These are phyloP conservation scores for Eueides isabella DNA, from an alignment of 1,140 invertebrate species.

Conservation along the genomic window DNA sequence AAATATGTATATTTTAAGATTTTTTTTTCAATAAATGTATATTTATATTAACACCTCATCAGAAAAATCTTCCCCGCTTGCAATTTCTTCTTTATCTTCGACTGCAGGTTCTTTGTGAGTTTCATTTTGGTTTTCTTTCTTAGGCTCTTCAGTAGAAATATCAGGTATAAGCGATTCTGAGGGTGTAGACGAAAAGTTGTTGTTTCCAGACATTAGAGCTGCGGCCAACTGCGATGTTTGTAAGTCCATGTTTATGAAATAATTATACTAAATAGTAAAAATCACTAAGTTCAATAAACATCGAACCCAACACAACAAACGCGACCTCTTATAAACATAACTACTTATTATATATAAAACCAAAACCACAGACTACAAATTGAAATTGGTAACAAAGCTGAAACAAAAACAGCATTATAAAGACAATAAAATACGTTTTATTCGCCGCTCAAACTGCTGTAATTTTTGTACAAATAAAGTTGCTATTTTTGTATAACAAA, in stretches of 20 bases:
- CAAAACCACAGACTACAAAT: neutral
- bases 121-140: constrained; percentile 55
- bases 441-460: too few relatives aligned
- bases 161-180: constrained; percentile 38
- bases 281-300: neutral
- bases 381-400: too few relatives aligned
- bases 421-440: too few relatives aligned
- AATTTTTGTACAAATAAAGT: too few relatives aligned
- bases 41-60: constrained; percentile 78
- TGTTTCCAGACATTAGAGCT: constrained; percentile 68
- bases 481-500: too few relatives aligned
- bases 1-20: too few relatives aligned
- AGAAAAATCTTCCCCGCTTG: constrained; percentile 82
- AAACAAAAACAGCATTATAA: too few relatives aligned
- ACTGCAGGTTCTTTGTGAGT: constrained; percentile 58
- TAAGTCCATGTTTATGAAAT: constrained; percentile 57
- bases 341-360: too few relatives aligned
- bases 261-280: neutral
- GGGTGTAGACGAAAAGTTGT: constrained; percentile 42
- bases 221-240: constrained; percentile 78
- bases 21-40: too few relatives aligned
- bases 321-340: neutral
- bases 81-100: constrained; percentile 83
- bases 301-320: neutral
- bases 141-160: constrained; percentile 50